Conservation (phyloP, 2,113 vertebrate genomes). For the Charina bottae region DNA sequence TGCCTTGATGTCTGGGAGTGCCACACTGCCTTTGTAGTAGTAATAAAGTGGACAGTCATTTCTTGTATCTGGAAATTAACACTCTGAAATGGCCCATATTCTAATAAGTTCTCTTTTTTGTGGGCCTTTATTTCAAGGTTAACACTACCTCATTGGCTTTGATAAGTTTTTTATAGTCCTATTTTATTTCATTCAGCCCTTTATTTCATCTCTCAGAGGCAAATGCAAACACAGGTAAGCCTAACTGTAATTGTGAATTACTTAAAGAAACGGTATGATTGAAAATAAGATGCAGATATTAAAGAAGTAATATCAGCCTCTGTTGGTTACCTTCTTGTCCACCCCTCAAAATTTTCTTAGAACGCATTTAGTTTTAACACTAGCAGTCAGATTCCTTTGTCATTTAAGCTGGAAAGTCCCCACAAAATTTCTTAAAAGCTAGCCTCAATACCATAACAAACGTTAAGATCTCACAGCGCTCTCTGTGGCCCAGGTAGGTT, state of each 20-base stretch:
- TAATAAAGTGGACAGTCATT: background rate
- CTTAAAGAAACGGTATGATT: background rate
- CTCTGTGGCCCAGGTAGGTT: background rate
- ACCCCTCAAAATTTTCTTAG: no score
- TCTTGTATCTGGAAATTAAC: background rate
- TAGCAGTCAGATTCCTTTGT: background rate
- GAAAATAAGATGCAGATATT: background rate
- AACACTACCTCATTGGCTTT: background rate
- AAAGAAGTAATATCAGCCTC: background rate
- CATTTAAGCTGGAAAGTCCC: background rate
- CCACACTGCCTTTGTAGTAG: background rate
- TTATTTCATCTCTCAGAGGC: background rate
- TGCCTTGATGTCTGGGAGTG: background rate
- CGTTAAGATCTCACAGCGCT: background rate
- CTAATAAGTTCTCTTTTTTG: background rate
- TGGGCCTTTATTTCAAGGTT: background rate
- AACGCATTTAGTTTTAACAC: background rate
- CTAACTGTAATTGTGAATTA: background rate
- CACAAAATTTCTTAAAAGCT: background rate
- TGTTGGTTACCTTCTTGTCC: background rate
- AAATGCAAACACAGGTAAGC: background rate
- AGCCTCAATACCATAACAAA: no score
- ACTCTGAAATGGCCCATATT: background rate
- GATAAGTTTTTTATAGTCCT: background rate
- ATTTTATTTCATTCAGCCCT: slow-evolving; percentile 1